phyloP scores from a whole-genome alignment of 2,113 vertebrate species.

The Regulus satrapa region DNA sequence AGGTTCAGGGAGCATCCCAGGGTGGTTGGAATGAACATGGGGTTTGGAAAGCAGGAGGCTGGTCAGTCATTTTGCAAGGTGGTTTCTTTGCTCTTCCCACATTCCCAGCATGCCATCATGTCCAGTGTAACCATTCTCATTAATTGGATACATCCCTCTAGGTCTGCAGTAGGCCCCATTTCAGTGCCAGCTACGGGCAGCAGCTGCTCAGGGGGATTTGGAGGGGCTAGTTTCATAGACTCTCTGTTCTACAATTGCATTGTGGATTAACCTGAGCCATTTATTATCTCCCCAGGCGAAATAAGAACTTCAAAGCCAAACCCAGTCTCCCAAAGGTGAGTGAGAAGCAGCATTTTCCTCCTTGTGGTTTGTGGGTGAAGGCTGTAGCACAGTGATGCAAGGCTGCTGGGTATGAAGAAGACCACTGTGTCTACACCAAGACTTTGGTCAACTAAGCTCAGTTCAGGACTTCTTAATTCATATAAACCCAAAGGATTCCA shows the following conservation, averaged over 20 bases:
- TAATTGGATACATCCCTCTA: background rate
- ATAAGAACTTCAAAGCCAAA: conserved; percentile 91
- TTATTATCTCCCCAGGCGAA: conserved; percentile 81
- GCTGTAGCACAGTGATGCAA: background rate
- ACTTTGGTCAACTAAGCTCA: background rate
- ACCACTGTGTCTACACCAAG: background rate
- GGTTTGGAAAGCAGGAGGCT: background rate
- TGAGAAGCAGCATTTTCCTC: background rate
- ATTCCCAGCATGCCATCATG: background rate
- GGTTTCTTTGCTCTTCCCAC: accelerated
- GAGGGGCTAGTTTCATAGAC: background rate
- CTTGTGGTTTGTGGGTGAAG: background rate
- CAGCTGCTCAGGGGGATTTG: background rate
- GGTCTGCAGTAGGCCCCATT: background rate
- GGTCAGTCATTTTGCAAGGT: accelerated
- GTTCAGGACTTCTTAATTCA: background rate
- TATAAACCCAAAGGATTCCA: background rate
- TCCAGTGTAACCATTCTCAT: background rate
- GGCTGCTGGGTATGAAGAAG: background rate
- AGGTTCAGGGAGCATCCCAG: background rate
- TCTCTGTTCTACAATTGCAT: background rate
- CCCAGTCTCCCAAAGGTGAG: conserved; percentile 91
- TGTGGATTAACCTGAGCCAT: background rate
- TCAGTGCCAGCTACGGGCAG: background rate
- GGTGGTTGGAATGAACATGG: background rate